Percentiles rank a stretch among this genome's conserved stretches.
These are phyloP conservation scores for Acholoe squamosa DNA, from an alignment of 2,888 invertebrate species.

Conservation along the genomic window DNA sequence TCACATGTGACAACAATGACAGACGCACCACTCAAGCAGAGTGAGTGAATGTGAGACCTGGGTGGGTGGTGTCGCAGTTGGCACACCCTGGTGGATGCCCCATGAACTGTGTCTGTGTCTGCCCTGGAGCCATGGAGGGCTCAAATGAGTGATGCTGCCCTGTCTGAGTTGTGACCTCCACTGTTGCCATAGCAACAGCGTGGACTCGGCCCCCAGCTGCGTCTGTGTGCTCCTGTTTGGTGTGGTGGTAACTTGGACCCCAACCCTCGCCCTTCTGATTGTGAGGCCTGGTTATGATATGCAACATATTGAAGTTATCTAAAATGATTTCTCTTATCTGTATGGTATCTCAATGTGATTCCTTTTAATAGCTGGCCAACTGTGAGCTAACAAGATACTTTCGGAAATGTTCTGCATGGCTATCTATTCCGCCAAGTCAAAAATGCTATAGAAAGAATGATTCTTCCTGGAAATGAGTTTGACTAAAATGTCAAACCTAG, in stretches of 20 bases:
- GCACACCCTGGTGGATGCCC: background rate
- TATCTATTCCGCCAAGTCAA: background rate
- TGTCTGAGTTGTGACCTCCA: slow-evolving; percentile 15
- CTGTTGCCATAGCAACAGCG: slow-evolving; percentile 37
- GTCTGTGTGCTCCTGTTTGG: background rate
- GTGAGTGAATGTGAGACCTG: background rate
- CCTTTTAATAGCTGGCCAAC: background rate
- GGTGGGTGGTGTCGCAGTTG: background rate
- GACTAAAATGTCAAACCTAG: too few species aligned
- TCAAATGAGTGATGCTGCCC: background rate
- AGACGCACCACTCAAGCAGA: background rate
- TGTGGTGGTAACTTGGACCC: background rate
- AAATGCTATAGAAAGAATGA: background rate
- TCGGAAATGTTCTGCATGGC: background rate
- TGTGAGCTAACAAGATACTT: too few species aligned
- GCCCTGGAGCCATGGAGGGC: background rate
- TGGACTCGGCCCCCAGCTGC: background rate
- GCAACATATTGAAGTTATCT: background rate
- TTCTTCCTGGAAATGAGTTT: too few species aligned
- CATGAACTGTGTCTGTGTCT: background rate
- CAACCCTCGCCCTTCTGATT: background rate
- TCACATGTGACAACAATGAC: too few species aligned
- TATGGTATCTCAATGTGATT: background rate
- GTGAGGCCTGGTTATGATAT: background rate
- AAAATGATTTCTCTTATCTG: background rate